Percentiles rank a stretch among this genome's conserved stretches.
Evolutionary conservation across 2,888 invertebrate genomes (phyloP).

Genomic region (Athalia cordata): DNA sequence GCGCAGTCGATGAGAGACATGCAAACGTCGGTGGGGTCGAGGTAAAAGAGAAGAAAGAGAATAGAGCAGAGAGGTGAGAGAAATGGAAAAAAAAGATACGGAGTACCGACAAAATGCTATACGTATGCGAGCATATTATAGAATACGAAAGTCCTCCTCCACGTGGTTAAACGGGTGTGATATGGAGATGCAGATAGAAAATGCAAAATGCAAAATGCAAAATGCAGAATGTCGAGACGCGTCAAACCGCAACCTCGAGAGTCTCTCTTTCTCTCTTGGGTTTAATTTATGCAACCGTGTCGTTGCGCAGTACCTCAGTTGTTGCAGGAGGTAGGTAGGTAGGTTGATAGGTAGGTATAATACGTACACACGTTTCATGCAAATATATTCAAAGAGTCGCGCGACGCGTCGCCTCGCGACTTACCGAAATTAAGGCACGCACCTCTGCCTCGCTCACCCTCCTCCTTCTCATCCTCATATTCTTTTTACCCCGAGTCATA

Average conservation of each 20-base stretch:
- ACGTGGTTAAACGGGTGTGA: too few species aligned
- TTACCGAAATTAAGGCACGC: constrained; percentile 20
- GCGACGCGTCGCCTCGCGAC: background rate
- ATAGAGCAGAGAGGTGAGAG: too few species aligned
- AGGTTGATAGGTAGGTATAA: background rate
- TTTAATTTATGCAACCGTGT: constrained; percentile 48
- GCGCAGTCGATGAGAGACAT: too few species aligned
- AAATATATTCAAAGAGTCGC: constrained; percentile 33
- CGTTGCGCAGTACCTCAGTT: background rate
- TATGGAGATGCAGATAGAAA: background rate
- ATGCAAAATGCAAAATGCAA: background rate
- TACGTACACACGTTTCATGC: constrained; percentile 12
- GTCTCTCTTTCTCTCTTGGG: background rate
- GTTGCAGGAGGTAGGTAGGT: constrained; percentile 14
- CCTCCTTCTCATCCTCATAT: too few species aligned
- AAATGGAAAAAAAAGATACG: too few species aligned
- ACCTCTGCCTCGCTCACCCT: background rate
- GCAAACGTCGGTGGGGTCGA: too few species aligned
- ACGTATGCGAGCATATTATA: too few species aligned
- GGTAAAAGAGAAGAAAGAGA: too few species aligned
- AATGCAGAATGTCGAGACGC: background rate
- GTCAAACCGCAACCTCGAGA: constrained; percentile 17
- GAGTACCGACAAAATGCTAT: too few species aligned
- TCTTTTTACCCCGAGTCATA: background rate
- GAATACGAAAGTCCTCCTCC: too few species aligned